Evolutionary conservation across 2,888 invertebrate genomes (phyloP), one percentile per base, ranked within the genome.

Genomic region (Bombylius discolor): DNA sequence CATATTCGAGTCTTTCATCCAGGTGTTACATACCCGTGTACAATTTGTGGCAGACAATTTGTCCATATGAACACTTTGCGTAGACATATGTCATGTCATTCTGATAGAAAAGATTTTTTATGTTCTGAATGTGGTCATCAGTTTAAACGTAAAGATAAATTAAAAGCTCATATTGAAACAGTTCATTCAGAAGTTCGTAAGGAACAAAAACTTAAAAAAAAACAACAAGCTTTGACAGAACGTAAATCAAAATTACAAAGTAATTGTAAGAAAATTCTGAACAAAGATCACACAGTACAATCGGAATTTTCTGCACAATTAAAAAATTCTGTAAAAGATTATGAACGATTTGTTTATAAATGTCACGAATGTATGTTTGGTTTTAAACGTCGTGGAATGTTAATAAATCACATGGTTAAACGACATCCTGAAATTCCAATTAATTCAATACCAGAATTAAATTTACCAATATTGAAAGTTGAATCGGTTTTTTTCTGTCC

Each of bases 401-500:
- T 89, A 11, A 87, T 88, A 5, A 93, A 92, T 72, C 92, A 93
- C 71, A 73, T 91, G 63, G 89, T 86, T 59, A 89, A 88, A 67
- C 75, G 85, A 61, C 84, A 88, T 78, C 80, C 85, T 34, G 78
- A 80, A 55, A 79, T 83, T 49, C 75, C 77, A 44, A 80, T 81
- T 0, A 80, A 82, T 60, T 78, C 83, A 2, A 83, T 84, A 44
- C 87, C 81, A 14, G 87, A 88, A 72, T 75, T 89, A 45, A 85
- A 85, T 66, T 75, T 87, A 59, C 91, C 92, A 1, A 85, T 92
- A 64, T 75, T 88, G 59, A 80, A 84, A 61, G 83, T 85, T 13
- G 85, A 86, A 48, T 78, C 85, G 13, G 85, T 87, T 67, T 93
- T 87, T 71, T 89, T 84, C 67, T 93, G 93, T 72, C 85, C 84